Evolutionary conservation across 2,113 vertebrate genomes (phyloP), one percentile per base, ranked within the genome.

Genomic region (Lontra canadensis): DNA sequence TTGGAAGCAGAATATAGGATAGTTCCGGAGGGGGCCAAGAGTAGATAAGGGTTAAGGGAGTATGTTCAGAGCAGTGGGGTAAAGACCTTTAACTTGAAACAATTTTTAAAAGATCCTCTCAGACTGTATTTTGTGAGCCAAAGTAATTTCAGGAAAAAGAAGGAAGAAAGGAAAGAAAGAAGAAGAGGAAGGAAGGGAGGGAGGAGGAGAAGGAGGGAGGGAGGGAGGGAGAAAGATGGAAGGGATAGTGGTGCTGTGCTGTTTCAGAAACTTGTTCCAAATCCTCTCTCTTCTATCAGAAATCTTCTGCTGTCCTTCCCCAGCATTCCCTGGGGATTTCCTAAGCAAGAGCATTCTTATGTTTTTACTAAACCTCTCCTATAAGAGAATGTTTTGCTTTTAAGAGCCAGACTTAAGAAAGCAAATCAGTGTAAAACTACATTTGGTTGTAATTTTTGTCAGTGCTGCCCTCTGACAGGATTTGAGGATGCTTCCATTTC

Each of bases 391-490:
- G 49, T 44, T 95, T 82, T 88, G 25, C 82, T 94, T 96, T 94
- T 76, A 92, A 39, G 88, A 94, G 49, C 90, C 86, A 92, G 92
- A 71, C 65, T 63, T 86, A 18, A 94, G 93, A 91, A 78, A 61
- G 80, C 8, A 8, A 63, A 88, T 84, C 59, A 3, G 44, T 81
- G 52, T 88, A 78, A 88, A 97, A 90, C 39, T 81, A 81, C 73
- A 85, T 97, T 97, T 90, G 65, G 91, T 96, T 95, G 94, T 93
- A 69, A 96, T 97, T 96, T 95, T 94, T 95, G 95, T 93, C 73
- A n/a, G 67, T 6, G 73, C 76, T 80, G 83, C 84, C 79, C 44
- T 91, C 94, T 76, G 94, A 93, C 89, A 91, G 92, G 95, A 44
- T 52, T 87, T 63, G 95, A 94, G 87, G 95, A 94, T 81, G 92